Percentiles rank a stretch among this genome's conserved stretches.
phyloP scores from a whole-genome alignment of 2,113 vertebrate species.

The Naja naja region DNA sequence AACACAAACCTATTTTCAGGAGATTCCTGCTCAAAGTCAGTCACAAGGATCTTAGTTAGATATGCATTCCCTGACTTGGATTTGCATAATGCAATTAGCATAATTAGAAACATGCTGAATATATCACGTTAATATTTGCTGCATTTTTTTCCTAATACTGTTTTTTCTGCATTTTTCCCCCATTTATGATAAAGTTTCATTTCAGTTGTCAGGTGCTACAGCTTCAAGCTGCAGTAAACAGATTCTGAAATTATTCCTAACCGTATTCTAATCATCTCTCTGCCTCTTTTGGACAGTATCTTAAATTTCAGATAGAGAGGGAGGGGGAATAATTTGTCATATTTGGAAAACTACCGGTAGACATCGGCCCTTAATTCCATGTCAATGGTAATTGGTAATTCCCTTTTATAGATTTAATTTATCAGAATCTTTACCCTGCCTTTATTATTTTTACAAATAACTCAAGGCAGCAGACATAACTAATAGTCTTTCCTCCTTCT shows the following conservation, averaged over 20 bases:
- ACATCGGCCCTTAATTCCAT: background rate
- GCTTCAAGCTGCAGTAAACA: background rate
- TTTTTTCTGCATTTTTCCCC: background rate
- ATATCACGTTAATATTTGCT: background rate
- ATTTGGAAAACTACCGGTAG: background rate
- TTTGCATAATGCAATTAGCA: constrained; percentile 3
- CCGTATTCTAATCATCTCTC: background rate
- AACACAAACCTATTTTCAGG: background rate
- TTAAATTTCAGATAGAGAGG: background rate
- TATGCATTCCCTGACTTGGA: background rate
- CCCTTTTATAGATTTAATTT: background rate
- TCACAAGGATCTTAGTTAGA: background rate
- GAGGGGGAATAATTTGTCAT: background rate
- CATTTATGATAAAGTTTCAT: background rate
- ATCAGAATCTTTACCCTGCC: background rate
- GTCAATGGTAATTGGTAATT: background rate
- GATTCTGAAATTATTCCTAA: background rate
- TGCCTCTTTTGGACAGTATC: background rate
- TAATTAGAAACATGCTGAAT: background rate
- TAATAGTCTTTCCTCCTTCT: background rate
- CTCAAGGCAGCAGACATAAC: background rate
- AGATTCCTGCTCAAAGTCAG: background rate
- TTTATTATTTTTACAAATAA: background rate
- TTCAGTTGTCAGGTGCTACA: background rate
- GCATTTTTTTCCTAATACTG: too few relatives aligned